A percentile compares a stretch with the other conserved stretches of the same genome.
These are phyloP conservation scores for Rhyacichthys aspro DNA, from an alignment of 2,797 vertebrate species.

Conservation along the genomic window DNA sequence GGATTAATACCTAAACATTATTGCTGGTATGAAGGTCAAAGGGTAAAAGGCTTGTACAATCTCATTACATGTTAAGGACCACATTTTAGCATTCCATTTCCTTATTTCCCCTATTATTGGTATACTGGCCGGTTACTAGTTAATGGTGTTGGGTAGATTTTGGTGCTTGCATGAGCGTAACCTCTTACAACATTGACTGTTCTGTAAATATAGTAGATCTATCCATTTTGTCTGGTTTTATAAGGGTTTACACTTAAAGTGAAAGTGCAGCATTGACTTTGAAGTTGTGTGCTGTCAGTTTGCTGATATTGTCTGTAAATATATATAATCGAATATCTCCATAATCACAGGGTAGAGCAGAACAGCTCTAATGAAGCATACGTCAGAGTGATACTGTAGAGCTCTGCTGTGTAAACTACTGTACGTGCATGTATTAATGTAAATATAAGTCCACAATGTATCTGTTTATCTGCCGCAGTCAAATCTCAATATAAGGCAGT, in stretches of 20 bases:
- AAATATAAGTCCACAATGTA: too few species aligned
- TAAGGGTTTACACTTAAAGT: conserved; percentile 41
- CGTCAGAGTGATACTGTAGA: conserved; percentile 16
- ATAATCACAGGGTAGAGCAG: conserved; percentile 12
- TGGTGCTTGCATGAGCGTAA: too few species aligned
- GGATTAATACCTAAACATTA: too few species aligned
- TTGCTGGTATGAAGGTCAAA: too few species aligned
- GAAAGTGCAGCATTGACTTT: conserved; percentile 29
- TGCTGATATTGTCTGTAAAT: conserved; percentile 50
- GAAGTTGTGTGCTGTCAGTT: conserved; percentile 36
- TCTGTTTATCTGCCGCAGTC: too few species aligned
- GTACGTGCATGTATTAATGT: conserved; percentile 18
- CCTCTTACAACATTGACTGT: conserved; percentile 16
- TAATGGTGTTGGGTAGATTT: conserved; percentile 19
- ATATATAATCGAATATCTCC: conserved; percentile 11
- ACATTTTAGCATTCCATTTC: conserved; percentile 38
- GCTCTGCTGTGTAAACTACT: conserved; percentile 45
- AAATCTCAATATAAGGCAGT: too few species aligned
- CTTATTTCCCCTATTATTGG: background rate
- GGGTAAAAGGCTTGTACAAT: too few species aligned
- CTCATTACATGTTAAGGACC: conserved; percentile 6
- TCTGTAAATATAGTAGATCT: conserved; percentile 60
- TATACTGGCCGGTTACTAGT: conserved; percentile 30
- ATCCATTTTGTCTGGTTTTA: conserved; percentile 41
- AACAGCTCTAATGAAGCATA: background rate